Evolutionary conservation across 2,113 vertebrate species (phyloP), one percentile per base, ranked within the genome.

Genomic region (Hypanus sabinus): DNA sequence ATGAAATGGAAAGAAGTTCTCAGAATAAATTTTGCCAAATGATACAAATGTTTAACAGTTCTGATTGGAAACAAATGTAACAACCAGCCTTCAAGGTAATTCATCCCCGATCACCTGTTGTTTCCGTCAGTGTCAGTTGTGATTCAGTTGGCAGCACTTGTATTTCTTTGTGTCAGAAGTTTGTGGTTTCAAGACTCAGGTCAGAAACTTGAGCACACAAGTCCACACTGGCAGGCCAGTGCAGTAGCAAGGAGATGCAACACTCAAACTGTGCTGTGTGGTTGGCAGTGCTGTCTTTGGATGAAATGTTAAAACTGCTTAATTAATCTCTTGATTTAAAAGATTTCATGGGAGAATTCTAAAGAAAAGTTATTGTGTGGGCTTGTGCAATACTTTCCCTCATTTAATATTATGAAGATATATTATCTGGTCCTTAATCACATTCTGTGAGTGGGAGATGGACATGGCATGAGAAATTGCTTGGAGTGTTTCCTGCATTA

Each of bases 21-120:
- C 27, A 87, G 12, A 79, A 20, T 46, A 7, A 9, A 71, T 68
- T 93, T 9, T 10, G 18, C 22, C 4, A 20, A 93, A 27, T 36
- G 90, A 93, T 93, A 93, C 90, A 93, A 93, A 93, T 93, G 88
- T 91, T 91, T 91, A 22, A 46, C 8, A 73, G 36, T 46, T 73
- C 33, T 20, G 3, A 46, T 65, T 46, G 36, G 90, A 70, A 93
- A 73, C 90, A 93, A 93, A 73, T 93, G 68, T 73, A 73, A 93
- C 68, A 71, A 93, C 8, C 22, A 93, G 36, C 33, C 22, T 71
- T 73, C 33, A 38, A 27, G 22, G 46, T 93, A 71, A 12, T 91
- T 62, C 30, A 60, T 55, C 60, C 55, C 46, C 46, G 4, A 33
- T 33, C 85, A 33, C 30, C 30, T 22, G 60, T 33, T 65, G 85